A percentile compares a stretch with the other conserved stretches of the same genome.
Evolutionary conservation across 2,888 invertebrate species (phyloP).

Genomic region (Lacanobia oleracea): DNA sequence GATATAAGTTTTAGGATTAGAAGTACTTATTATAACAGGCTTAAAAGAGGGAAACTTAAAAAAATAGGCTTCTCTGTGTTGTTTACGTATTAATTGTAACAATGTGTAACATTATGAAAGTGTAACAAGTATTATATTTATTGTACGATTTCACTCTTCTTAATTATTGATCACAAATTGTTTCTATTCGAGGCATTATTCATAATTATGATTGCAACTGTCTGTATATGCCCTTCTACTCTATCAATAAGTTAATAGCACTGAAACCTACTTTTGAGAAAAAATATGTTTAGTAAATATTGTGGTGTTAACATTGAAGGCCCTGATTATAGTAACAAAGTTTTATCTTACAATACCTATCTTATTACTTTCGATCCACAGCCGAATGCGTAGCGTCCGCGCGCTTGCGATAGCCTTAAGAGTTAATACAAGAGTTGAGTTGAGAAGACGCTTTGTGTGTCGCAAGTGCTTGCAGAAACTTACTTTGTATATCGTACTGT

Average conservation of each 20-base stretch:
- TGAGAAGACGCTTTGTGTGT: conserved; percentile 85
- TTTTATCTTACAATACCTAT: conserved; percentile 67
- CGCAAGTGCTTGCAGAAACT: conserved; percentile 87
- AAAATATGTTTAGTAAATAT: conserved; percentile 66
- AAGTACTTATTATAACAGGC: conserved; percentile 75
- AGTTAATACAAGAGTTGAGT: conserved; percentile 68
- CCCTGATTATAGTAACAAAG: conserved; percentile 74
- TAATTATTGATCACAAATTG: conserved; percentile 85
- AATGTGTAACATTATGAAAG: conserved; percentile 87
- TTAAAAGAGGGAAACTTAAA: conserved; percentile 84
- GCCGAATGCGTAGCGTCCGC: conserved; percentile 81
- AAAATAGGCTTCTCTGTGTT: conserved; percentile 83
- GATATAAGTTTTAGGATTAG: conserved; percentile 66
- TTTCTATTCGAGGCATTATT: conserved; percentile 80
- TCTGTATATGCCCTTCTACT: conserved; percentile 74
- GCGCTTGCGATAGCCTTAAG: conserved; percentile 71
- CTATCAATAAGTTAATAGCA: conserved; percentile 75
- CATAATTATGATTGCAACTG: conserved; percentile 77
- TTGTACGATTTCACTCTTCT: conserved; percentile 89
- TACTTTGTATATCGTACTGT: conserved; percentile 87
- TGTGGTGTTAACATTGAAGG: conserved; percentile 77
- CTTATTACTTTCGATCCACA: conserved; percentile 78
- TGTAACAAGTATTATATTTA: conserved; percentile 87
- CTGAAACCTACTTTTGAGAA: conserved; percentile 69
- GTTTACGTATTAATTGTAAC: conserved; percentile 85